Evolutionary conservation across 2,797 vertebrate species (phyloP).

Genomic region (Gymnoscopelus microlampas): DNA sequence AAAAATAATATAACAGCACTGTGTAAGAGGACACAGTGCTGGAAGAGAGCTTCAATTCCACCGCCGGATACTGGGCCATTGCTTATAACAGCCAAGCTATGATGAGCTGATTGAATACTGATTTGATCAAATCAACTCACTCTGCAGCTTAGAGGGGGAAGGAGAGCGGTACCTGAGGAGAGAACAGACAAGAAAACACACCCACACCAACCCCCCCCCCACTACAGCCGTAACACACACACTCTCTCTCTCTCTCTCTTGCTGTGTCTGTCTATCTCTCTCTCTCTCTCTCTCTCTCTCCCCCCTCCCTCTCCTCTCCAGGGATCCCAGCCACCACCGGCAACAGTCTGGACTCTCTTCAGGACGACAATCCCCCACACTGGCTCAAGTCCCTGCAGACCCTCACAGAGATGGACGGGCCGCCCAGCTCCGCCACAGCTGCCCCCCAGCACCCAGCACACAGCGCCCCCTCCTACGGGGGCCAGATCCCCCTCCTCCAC

Average conservation of each 20-base stretch:
- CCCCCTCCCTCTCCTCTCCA: constrained; percentile 45
- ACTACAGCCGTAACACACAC: no score
- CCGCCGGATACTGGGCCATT: no score
- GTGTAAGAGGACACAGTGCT: no score
- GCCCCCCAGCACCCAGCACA: constrained; percentile 79
- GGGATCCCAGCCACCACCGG: constrained; percentile 89
- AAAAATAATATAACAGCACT: no score
- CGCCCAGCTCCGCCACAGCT: constrained; percentile 77
- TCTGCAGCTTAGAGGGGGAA: no score
- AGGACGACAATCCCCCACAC: constrained; percentile 95
- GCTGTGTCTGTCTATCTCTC: background rate
- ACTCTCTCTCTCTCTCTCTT: background rate
- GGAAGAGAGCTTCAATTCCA: no score
- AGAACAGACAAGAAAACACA: no score
- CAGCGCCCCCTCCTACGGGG: constrained; percentile 83
- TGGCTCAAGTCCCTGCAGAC: constrained; percentile 95
- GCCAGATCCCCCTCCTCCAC: constrained; percentile 88
- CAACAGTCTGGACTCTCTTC: constrained; percentile 92
- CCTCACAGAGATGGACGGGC: constrained; percentile 93
- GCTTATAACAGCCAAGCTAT: no score
- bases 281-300: background rate
- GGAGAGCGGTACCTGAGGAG: no score
- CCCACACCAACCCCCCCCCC: no score
- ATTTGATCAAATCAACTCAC: no score
- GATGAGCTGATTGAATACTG: no score